phyloP scores from a whole-genome alignment of 2,113 vertebrate species.

The Hirundichthys speculiger region DNA sequence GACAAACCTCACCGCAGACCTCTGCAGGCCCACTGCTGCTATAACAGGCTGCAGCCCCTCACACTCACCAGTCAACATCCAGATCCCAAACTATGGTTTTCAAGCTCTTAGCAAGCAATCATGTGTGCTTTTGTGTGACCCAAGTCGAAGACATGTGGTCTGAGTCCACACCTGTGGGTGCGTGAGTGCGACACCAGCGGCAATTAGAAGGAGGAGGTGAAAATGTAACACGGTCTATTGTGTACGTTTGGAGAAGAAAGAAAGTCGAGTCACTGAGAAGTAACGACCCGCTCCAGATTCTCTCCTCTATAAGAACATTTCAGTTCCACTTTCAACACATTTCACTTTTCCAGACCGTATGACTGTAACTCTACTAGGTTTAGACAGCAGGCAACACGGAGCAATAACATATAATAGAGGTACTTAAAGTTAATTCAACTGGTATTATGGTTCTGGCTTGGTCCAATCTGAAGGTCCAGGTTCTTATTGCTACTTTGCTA shows the following conservation, averaged over 20 bases:
- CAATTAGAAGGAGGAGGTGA: neutral
- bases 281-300: neutral
- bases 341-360: neutral
- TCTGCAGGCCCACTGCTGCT: neutral
- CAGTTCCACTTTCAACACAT: neutral
- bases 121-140: too few relatives aligned
- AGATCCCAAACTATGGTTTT: neutral
- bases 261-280: neutral
- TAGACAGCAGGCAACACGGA: conserved; percentile 27
- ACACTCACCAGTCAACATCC: neutral
- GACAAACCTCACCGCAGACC: neutral
- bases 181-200: neutral
- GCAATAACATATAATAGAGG: conserved; percentile 21
- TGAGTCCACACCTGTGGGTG: neutral
- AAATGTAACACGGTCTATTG: neutral
- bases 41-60: neutral
- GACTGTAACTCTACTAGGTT: conserved; percentile 36
- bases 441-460: conserved; percentile 45
- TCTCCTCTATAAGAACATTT: conserved; percentile 2
- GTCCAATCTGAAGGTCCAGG: conserved; percentile 48
- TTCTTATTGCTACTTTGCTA: conserved; percentile 54
- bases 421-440: conserved; percentile 32
- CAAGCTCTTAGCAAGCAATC: neutral
- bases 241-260: neutral
- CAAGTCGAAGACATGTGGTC: neutral